Base-by-base conservation (phyloP, 2,797 vertebrate species). In the Sebastiscus albofasciatus region DNA sequence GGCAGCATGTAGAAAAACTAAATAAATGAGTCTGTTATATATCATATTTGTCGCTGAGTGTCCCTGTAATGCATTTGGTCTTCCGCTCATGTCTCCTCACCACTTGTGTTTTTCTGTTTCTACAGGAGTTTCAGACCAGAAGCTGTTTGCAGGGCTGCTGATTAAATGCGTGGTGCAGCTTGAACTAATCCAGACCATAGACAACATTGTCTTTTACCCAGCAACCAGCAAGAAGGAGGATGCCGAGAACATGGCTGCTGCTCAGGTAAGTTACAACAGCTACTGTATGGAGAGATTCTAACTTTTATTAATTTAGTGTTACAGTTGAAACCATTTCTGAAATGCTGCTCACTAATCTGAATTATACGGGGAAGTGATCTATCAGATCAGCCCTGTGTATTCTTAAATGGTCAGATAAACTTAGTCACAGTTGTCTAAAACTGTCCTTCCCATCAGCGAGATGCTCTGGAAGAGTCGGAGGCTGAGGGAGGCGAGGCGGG, bases 151-250 rank as follows among this genome's bases (percentile, higher is more conserved):
- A 60, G 97, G 97, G 29, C 97, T 99, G 77, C 96, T 99, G 68
- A 99, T 99, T 85, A 99, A 99, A 90, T 99, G 98, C 60, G 98
- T 99, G 65, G 98, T 99, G 1, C 98, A 99, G 93, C 93, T 99
- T 61, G 98, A 99, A 77, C 89, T 99, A 69, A 99, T 99, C 89
- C 98, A 99, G 92, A 98, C 98, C 76, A 97, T 99, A n/a, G 98
- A 99, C 94, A 99, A 98, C 91, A 99, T 99, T 2, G 98, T 99
- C 54, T 99, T 99, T 93, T 99, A 95, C 85, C 98, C 98, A 5
- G 94, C 98, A 10, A 99, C 98, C 4, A 99, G 98, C 94, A 99
- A 98, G 93, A 99, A 98, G 84, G 98, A 99, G 78, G 98, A 99
- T 74, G 98, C 98, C 2, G 98, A 99, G 72, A 98, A 98, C 92